Conservation (phyloP, 1,140 invertebrate species). For the Philotrypesis tridentata region DNA sequence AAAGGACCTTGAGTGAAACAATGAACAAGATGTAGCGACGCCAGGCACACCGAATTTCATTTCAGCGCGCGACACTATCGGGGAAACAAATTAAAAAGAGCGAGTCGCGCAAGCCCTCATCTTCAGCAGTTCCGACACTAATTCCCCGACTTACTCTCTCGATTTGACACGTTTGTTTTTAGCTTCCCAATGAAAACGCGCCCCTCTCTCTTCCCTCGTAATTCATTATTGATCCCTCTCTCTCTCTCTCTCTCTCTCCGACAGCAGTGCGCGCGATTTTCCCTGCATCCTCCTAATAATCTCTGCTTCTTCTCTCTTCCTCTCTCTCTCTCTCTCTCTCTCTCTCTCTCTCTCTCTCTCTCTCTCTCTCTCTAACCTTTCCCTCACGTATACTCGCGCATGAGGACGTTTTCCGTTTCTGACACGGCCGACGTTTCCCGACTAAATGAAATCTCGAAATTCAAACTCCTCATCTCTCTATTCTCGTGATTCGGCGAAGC, state of each 20-base stretch:
- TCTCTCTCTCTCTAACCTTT: no score
- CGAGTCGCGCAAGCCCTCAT: background rate
- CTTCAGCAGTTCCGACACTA: background rate
- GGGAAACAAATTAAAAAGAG: background rate
- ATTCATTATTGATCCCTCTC: conserved; percentile 28
- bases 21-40: background rate
- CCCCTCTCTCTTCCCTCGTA: background rate
- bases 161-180: conserved; percentile 18
- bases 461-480: conserved; percentile 7
- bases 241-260: no score
- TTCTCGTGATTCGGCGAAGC: background rate
- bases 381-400: background rate
- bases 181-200: background rate
- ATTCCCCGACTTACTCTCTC: background rate
- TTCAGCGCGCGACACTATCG: no score
- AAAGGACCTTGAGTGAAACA: no score
- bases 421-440: conserved; percentile 23
- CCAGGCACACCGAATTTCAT: background rate
- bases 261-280: background rate
- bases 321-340: no score
- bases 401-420: conserved; percentile 18
- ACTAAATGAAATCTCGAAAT: conserved; percentile 15
- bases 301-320: background rate
- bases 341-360: no score
- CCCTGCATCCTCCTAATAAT: conserved; percentile 20